These are phyloP conservation scores for Nanorana parkeri DNA, from an alignment of 2,113 vertebrate species.

Conservation along the genomic window DNA sequence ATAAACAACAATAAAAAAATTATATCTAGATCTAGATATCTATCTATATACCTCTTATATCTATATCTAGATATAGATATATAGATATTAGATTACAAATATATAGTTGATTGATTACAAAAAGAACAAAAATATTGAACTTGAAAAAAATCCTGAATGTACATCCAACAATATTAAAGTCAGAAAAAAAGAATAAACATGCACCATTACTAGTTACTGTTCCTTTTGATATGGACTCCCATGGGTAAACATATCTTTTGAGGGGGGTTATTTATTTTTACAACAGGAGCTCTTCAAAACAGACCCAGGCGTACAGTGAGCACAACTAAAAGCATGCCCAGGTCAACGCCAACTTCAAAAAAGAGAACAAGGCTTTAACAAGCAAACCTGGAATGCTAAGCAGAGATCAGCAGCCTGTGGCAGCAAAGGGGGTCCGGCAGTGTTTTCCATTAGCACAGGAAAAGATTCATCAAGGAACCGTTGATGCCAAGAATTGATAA, in stretches of 20 bases:
- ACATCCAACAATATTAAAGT: too few species aligned
- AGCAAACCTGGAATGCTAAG: constrained; percentile 43
- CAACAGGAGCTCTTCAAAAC: constrained; percentile 52
- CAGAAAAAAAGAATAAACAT: neutral
- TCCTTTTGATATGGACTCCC: constrained; percentile 1
- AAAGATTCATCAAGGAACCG: constrained; percentile 33
- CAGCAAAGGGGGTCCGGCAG: neutral
- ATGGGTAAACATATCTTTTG: constrained; percentile 24
- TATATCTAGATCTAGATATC: too few species aligned
- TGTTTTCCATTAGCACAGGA: constrained; percentile 45
- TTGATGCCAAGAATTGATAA: constrained; percentile 19
- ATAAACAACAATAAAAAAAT: too few species aligned
- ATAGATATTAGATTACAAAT: too few species aligned
- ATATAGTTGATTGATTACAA: too few species aligned
- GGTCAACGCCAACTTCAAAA: constrained; percentile 36
- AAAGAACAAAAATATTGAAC: too few species aligned
- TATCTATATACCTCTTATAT: too few species aligned
- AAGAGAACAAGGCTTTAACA: constrained; percentile 28
- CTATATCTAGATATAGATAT: too few species aligned
- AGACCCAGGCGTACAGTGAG: constrained; percentile 17
- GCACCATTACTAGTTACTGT: neutral
- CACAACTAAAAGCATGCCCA: constrained; percentile 43
- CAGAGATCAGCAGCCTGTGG: constrained; percentile 20
- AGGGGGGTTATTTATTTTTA: constrained; percentile 47
- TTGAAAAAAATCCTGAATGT: too few species aligned